Conservation (phyloP, 1,140 invertebrate species). For the Metopolophium dirhodum region DNA sequence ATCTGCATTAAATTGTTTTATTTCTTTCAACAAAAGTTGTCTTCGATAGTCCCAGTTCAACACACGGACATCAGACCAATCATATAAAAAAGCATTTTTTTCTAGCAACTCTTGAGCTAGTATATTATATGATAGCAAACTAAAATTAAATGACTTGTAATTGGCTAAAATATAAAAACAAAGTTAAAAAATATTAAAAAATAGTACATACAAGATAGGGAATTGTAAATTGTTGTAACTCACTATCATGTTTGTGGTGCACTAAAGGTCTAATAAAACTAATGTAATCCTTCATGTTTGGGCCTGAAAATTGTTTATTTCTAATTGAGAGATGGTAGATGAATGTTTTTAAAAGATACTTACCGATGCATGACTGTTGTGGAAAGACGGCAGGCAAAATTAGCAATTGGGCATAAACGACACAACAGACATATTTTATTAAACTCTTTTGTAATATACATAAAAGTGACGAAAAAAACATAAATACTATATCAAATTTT, state of each 20-base stretch:
- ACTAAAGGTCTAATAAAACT: slow-evolving; percentile 20
- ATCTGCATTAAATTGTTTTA: slow-evolving; percentile 74
- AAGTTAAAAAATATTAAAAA: not conserved
- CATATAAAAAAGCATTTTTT: slow-evolving; percentile 78
- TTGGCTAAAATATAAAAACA: slow-evolving; percentile 32
- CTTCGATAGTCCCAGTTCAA: slow-evolving; percentile 77
- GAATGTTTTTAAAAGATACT: not conserved
- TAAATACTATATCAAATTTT: not conserved
- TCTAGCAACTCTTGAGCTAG: slow-evolving; percentile 82
- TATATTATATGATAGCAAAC: slow-evolving; percentile 97
- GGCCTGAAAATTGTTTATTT: slow-evolving; percentile 32
- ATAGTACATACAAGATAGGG: too few species aligned
- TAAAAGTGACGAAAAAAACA: slow-evolving; percentile 35
- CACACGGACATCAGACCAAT: slow-evolving; percentile 66
- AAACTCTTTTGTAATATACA: slow-evolving; percentile 44
- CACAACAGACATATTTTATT: slow-evolving; percentile 43
- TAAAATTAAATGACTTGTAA: slow-evolving; percentile 68
- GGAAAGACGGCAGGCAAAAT: slow-evolving; percentile 8
- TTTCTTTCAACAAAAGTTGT: slow-evolving; percentile 74
- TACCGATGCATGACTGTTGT: slow-evolving; percentile 39
- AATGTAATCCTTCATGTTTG: slow-evolving; percentile 31
- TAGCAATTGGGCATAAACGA: slow-evolving; percentile 19
- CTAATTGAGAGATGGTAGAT: slow-evolving; percentile 39
- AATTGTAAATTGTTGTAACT: not conserved
- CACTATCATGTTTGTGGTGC: not conserved